These are phyloP conservation scores for Nomada ferruginata DNA, from an alignment of 2,888 invertebrate genomes.

Conservation along the genomic window DNA sequence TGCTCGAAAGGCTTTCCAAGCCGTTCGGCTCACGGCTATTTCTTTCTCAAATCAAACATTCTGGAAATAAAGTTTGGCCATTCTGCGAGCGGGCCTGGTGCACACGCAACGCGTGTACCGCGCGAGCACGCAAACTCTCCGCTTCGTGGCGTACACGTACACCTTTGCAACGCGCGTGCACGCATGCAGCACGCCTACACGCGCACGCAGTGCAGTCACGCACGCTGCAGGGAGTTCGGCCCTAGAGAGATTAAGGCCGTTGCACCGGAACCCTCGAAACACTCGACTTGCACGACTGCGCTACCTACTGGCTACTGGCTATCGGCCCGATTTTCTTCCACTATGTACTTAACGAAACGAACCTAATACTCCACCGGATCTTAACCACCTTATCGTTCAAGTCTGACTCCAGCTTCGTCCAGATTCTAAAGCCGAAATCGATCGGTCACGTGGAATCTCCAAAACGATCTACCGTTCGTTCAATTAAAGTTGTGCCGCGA, in stretches of 20 bases:
- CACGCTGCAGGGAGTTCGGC: slow-evolving; percentile 79
- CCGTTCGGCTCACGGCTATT: slow-evolving; percentile 77
- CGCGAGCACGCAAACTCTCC: slow-evolving; percentile 31
- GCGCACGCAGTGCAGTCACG: slow-evolving; percentile 74
- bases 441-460: neutral
- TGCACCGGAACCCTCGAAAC: slow-evolving; percentile 81
- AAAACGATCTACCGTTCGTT: neutral
- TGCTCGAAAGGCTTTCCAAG: slow-evolving; percentile 62
- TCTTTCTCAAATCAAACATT: slow-evolving; percentile 82
- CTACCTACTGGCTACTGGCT: slow-evolving; percentile 59
- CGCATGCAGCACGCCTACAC: slow-evolving; percentile 38
- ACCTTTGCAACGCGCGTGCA: neutral
- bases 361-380: neutral
- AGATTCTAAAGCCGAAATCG: neutral
- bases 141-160: slow-evolving; percentile 24
- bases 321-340: slow-evolving; percentile 12
- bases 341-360: neutral
- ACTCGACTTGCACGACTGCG: slow-evolving; percentile 62
- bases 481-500: neutral
- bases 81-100: slow-evolving; percentile 58
- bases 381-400: neutral
- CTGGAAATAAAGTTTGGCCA: slow-evolving; percentile 82
- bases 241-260: slow-evolving; percentile 83
- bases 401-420: neutral
- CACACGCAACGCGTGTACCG: slow-evolving; percentile 49